Conservation (phyloP, 2,888 invertebrate species). For the Thecocarcelia acutangulata region DNA sequence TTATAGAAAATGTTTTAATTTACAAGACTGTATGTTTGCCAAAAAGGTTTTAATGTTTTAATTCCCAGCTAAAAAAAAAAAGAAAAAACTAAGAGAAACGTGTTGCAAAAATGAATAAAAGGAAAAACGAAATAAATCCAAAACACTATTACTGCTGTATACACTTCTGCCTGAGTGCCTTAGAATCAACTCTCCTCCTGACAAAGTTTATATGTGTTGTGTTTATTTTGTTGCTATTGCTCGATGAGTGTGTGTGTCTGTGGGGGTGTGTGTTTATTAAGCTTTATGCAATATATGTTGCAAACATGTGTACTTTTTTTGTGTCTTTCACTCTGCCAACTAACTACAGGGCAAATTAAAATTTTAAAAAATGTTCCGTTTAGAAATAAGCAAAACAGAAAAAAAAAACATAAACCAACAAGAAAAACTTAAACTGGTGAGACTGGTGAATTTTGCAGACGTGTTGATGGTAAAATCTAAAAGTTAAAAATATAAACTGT, state of each 20-base stretch:
- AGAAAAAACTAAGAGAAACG: conserved; percentile 52
- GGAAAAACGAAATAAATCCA: conserved; percentile 53
- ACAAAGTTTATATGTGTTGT: conserved; percentile 16
- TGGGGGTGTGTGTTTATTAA: conserved; percentile 31
- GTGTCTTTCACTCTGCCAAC: background rate
- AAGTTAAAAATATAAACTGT: conserved; percentile 47
- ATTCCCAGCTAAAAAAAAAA: conserved; percentile 37
- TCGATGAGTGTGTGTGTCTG: background rate
- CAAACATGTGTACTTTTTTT: conserved; percentile 59
- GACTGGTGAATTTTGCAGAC: conserved; percentile 32
- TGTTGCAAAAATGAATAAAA: conserved; percentile 33
- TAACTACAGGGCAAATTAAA: conserved; percentile 74
- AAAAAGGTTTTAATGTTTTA: conserved; percentile 66
- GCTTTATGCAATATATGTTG: conserved; percentile 67
- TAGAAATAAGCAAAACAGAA: conserved; percentile 38
- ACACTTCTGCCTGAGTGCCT: conserved; percentile 68
- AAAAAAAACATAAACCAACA: conserved; percentile 8
- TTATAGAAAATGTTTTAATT: conserved; percentile 63
- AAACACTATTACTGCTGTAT: conserved; percentile 68
- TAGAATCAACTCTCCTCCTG: conserved; percentile 40
- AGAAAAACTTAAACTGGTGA: conserved; percentile 23
- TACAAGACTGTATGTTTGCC: conserved; percentile 64
- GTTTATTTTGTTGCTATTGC: background rate
- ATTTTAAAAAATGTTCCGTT: conserved; percentile 74
- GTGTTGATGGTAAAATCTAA: conserved; percentile 75